Base-by-base conservation (phyloP, 30 jellyfish, hydroid and myxozoan genomes). In the Clytia hemisphaerica region DNA sequence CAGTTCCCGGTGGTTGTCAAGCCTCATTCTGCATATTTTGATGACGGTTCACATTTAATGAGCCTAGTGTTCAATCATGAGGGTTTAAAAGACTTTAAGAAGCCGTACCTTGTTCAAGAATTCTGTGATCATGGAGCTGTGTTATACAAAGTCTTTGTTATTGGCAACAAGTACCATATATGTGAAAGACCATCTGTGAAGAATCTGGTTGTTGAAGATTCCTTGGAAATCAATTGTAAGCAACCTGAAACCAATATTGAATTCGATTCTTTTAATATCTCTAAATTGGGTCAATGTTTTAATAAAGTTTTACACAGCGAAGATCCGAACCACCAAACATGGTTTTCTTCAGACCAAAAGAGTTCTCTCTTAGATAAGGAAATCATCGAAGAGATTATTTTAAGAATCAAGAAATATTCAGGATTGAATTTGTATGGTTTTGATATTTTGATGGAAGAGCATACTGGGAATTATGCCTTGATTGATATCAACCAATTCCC, bases 401-500 rank as follows among this genome's bases (percentile, higher is more conserved):
- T 35, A 24, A 67, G 83, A 44, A 61, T 90, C 51, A 58, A 36
- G 15, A 37, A 18, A 25, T 61, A 54, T 28, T 25, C 76, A 15
- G 77, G 62, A 9, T 64, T 88, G 36, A 46, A 65, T 2, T 67
- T 79, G 21, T 77, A 82, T 37, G 99, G 99, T 37, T 62, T 90
- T 72, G 99, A 90, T 72, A 57, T 90, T 34, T 59, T 90, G 35
- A 47, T 77, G 6, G 94, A 90, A 44, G 50, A 45, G 44, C 71
- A 64, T 9, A 51, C 81, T 14, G 94, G 95, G 12, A 54, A 82
- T 48, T 90, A 90, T 66, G 95, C 92, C 5, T 50, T 90, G 14
- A 82, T 90, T 55, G 99, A 90, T 65, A 53, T 83, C 36, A 90
- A 90, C 72, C 93, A 82, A 42, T 82, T 90, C 37, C 99, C 99